Conservation (phyloP, 2,113 vertebrate genomes). For the Pelmatolapia mariae region DNA sequence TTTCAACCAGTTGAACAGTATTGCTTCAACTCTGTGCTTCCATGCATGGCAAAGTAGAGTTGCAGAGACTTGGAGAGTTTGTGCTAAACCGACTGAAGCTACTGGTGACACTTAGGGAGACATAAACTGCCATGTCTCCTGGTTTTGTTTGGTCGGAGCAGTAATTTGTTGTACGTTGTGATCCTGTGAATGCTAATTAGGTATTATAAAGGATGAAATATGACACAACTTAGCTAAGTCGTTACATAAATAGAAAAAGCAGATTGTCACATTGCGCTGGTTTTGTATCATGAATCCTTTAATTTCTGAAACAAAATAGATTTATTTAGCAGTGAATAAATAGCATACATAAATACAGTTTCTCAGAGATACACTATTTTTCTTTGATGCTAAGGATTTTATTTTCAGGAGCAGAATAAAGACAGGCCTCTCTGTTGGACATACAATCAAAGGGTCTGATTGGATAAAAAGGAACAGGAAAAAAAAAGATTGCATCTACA, state of each 20-base stretch:
- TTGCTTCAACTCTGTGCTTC: background rate
- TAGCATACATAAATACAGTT: conserved; percentile 54
- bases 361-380: conserved; percentile 37
- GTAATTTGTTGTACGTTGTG: background rate
- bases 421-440: background rate
- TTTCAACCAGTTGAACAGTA: background rate
- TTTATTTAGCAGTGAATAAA: conserved; percentile 37
- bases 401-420: conserved; percentile 49
- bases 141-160: background rate
- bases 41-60: background rate
- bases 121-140: background rate
- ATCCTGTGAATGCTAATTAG: background rate
- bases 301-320: conserved; percentile 52
- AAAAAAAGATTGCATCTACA: conserved; percentile 18
- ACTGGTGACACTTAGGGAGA: background rate
- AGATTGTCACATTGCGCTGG: background rate
- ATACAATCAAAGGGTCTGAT: background rate
- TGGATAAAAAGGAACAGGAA: background rate
- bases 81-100: background rate
- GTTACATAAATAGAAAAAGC: background rate
- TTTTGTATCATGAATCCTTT: conserved; percentile 57
- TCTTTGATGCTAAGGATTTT: conserved; percentile 54
- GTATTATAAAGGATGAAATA: background rate
- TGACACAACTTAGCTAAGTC: background rate
- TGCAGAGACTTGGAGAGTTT: background rate